These are phyloP conservation scores for Alsophila aescularia DNA, from an alignment of 2,888 invertebrate genomes.

Conservation along the genomic window DNA sequence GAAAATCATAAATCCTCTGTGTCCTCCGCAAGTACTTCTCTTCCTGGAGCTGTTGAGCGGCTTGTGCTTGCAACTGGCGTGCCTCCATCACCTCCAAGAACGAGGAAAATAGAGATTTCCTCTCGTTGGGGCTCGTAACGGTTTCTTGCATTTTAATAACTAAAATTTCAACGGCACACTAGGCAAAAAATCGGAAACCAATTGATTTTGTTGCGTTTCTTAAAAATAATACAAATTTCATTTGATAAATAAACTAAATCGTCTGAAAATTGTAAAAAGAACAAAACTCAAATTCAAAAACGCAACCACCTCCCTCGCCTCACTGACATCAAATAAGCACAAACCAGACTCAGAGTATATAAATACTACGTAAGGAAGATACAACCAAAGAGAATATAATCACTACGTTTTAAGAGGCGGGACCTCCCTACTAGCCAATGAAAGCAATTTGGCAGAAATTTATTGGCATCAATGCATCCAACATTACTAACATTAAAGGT, in stretches of 20 bases:
- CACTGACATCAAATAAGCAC: constrained; percentile 59
- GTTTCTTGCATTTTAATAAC: constrained; percentile 76
- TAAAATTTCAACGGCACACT: constrained; percentile 35
- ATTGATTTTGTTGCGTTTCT: neutral
- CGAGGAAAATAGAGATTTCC: constrained; percentile 75
- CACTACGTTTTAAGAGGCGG: too few species aligned
- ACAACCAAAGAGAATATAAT: too few species aligned
- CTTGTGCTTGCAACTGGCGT: constrained; percentile 66
- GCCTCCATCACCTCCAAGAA: constrained; percentile 74
- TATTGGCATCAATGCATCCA: too few species aligned
- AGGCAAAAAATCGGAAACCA: neutral
- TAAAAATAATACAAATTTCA: constrained; percentile 2
- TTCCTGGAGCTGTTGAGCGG: constrained; percentile 72
- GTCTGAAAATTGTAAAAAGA: constrained; percentile 44
- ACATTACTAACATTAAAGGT: too few species aligned
- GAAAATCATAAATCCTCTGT: constrained; percentile 77
- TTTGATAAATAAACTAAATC: constrained; percentile 7
- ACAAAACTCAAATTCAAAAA: constrained; percentile 61
- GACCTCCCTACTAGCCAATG: too few species aligned
- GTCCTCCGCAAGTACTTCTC: constrained; percentile 74
- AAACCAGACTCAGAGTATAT: too few species aligned
- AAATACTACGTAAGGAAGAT: too few species aligned
- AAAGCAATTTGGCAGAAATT: too few species aligned
- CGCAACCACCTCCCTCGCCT: constrained; percentile 53
- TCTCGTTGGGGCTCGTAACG: constrained; percentile 75